A percentile compares a stretch with the other conserved stretches of the same genome.
Conservation (phyloP, 64 coral and sea anemone species). For the Acropora yongei region DNA sequence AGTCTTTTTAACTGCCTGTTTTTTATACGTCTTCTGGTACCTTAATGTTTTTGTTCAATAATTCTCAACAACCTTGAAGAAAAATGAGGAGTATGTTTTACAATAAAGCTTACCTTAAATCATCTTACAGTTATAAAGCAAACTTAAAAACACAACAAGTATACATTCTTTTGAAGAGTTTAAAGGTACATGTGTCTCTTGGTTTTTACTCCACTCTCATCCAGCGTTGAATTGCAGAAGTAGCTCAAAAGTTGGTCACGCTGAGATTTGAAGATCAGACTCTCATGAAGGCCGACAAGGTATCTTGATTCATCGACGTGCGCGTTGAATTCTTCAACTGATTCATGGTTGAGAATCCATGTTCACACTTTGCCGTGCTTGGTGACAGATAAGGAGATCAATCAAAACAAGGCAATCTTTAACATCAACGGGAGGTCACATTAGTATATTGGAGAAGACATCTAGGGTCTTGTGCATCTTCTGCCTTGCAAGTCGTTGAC, state of each 20-base stretch:
- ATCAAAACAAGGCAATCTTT: not conserved
- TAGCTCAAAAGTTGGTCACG: not conserved
- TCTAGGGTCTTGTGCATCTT: no score
- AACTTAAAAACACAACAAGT: conserved; percentile 4
- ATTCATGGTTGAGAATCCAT: not conserved
- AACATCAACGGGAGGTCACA: not conserved
- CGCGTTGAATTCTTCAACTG: not conserved
- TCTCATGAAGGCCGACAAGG: not conserved
- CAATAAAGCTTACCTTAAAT: no score
- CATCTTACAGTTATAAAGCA: no score
- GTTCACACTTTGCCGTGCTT: not conserved
- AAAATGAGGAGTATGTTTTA: no score
- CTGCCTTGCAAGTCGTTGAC: no score
- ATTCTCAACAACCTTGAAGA: no score
- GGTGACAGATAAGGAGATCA: not conserved
- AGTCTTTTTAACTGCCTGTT: no score
- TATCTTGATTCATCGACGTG: not conserved
- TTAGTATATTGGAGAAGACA: not conserved
- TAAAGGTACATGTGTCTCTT: not conserved
- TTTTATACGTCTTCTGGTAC: no score
- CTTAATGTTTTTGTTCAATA: no score
- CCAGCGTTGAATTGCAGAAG: not conserved
- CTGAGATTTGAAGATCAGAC: not conserved
- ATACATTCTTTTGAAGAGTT: conserved; percentile 5
- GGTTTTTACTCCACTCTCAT: not conserved